Evolutionary conservation across 1,140 invertebrate genomes (phyloP).

Genomic region (Penaeus vannamei): DNA sequence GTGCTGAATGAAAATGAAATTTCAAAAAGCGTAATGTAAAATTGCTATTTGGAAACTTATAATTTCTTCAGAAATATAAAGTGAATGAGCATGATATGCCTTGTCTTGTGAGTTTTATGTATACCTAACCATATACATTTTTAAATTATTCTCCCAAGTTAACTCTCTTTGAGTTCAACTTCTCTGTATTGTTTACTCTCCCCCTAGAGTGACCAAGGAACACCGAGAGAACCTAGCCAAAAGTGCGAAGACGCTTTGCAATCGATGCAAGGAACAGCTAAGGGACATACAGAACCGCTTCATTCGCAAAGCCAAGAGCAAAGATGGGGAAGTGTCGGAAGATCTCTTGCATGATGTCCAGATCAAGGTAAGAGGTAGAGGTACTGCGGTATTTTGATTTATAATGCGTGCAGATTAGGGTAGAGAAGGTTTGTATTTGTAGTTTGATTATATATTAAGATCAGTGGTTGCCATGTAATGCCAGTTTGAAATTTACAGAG

Average conservation of each 20-base stretch:
- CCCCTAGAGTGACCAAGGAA: conserved; percentile 87
- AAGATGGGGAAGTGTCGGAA: conserved; percentile 75
- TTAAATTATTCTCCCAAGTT: no score
- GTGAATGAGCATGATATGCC: no score
- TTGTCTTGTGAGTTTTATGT: no score
- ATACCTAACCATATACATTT: no score
- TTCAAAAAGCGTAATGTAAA: no score
- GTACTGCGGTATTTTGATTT: not conserved
- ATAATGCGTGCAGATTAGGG: not conserved
- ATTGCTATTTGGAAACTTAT: no score
- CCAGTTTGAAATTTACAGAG: no score
- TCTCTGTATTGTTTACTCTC: not conserved
- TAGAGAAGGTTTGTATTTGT: not conserved
- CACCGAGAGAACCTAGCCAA: conserved; percentile 89
- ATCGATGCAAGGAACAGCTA: conserved; percentile 85
- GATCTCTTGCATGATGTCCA: conserved; percentile 80
- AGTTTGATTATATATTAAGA: no score
- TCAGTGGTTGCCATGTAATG: no score
- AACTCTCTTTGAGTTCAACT: no score
- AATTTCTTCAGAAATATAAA: no score
- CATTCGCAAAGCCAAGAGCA: conserved; percentile 80
- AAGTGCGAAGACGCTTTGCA: conserved; percentile 86
- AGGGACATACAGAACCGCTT: conserved; percentile 84
- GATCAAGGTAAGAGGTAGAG: conserved; percentile 73
- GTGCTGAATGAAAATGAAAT: no score